phyloP scores from a whole-genome alignment of 1,140 invertebrate species.

The Elymnias hypermnestra region DNA sequence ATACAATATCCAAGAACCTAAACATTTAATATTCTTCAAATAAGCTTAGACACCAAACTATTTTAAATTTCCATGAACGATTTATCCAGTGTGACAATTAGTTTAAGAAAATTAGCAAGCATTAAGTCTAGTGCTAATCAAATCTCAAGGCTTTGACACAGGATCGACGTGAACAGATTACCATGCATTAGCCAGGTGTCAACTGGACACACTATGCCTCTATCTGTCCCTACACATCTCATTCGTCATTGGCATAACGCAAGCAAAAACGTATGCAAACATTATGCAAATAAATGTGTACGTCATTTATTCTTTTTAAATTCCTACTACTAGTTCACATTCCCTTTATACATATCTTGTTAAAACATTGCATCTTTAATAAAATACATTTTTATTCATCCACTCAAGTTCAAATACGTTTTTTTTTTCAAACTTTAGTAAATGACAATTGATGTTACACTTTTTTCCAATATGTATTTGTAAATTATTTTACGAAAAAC shows the following conservation, averaged over 20 bases:
- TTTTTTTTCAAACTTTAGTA: too few species aligned
- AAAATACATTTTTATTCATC: too few species aligned
- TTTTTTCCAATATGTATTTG: too few species aligned
- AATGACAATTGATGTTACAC: too few species aligned
- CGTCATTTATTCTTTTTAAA: neutral
- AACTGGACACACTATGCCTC: constrained; percentile 17
- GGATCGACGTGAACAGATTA: constrained; percentile 29
- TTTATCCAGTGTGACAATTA: constrained; percentile 11
- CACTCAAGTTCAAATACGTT: too few species aligned
- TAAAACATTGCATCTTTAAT: neutral
- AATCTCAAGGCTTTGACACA: constrained; percentile 25
- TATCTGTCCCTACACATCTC: constrained; percentile 4
- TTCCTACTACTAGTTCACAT: too few species aligned
- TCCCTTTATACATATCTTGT: too few species aligned
- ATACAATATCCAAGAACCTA: too few species aligned
- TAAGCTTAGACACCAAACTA: too few species aligned
- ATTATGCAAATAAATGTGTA: constrained; percentile 16
- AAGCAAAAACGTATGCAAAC: constrained; percentile 19
- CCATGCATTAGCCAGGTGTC: constrained; percentile 27
- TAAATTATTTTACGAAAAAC: too few species aligned
- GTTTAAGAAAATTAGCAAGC: constrained; percentile 11
- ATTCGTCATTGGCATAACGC: constrained; percentile 21
- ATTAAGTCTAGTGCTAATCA: constrained; percentile 13
- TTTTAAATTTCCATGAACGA: neutral
- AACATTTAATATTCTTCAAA: too few species aligned